Conservation (phyloP, 2,888 invertebrate species). For the Drosophila algonquin region DNA sequence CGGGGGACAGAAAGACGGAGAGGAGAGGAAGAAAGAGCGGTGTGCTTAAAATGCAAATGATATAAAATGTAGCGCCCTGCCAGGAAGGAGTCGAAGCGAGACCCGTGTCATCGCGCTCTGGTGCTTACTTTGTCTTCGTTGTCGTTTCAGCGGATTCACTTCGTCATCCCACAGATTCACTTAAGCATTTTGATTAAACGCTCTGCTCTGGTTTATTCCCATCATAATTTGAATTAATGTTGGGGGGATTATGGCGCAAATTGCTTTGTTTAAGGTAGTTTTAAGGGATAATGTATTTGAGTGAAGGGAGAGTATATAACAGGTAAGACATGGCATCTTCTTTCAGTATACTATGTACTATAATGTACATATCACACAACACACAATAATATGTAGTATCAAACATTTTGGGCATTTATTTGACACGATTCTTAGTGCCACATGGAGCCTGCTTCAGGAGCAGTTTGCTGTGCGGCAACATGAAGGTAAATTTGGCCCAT, state of each 20-base stretch:
- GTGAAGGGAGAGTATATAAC: not conserved
- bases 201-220: slow-evolving; percentile 35
- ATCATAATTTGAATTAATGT: slow-evolving; percentile 42
- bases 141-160: slow-evolving; percentile 6
- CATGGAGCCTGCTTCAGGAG: slow-evolving; percentile 6
- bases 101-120: not conserved
- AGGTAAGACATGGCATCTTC: slow-evolving; percentile 1
- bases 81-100: slow-evolving; percentile 15
- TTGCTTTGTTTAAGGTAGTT: slow-evolving; percentile 35
- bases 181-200: slow-evolving; percentile 45
- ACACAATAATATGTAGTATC: not conserved
- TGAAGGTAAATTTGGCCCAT: slow-evolving; percentile 35
- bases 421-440: slow-evolving; percentile 11
- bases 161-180: slow-evolving; percentile 26
- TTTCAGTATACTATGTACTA: not conserved
- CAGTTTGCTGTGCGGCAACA: slow-evolving; percentile 1
- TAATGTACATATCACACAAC: not conserved
- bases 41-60: slow-evolving; percentile 45
- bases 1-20: not conserved
- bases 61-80: slow-evolving; percentile 31
- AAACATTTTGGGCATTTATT: slow-evolving; percentile 14
- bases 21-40: not conserved
- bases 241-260: slow-evolving; percentile 31
- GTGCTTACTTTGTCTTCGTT: slow-evolving; percentile 10
- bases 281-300: slow-evolving; percentile 22